A percentile compares a stretch with the other conserved stretches of the same genome.
These are phyloP conservation scores for Apamea sordens DNA, from an alignment of 2,888 invertebrate genomes.

Conservation along the genomic window DNA sequence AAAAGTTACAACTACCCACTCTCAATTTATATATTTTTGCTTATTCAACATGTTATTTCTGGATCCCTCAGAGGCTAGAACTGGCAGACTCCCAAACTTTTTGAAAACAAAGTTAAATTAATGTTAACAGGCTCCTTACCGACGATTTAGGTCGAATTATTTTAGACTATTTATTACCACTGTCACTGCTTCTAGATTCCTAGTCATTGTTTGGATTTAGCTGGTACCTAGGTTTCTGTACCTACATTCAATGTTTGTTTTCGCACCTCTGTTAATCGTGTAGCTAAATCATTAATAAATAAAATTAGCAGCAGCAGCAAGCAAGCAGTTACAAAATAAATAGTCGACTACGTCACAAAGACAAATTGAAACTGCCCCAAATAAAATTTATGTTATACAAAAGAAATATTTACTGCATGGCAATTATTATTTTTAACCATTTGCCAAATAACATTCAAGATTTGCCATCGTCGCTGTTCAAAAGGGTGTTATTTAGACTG, in stretches of 20 bases:
- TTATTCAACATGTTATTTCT: slow-evolving; percentile 16
- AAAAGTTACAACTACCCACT: slow-evolving; percentile 2
- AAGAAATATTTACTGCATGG: too few species aligned
- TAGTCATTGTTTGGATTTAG: background rate
- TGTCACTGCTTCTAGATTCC: background rate
- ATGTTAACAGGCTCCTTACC: background rate
- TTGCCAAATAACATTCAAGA: too few species aligned
- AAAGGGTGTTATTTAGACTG: too few species aligned
- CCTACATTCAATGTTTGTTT: background rate
- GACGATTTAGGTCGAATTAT: background rate
- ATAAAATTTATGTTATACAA: too few species aligned
- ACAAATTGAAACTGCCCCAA: too few species aligned
- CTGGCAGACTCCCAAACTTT: slow-evolving; percentile 6
- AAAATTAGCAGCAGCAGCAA: too few species aligned
- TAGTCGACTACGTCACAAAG: too few species aligned
- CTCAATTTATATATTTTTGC: slow-evolving; percentile 11
- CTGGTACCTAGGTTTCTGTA: background rate
- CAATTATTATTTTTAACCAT: too few species aligned
- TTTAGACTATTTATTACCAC: background rate
- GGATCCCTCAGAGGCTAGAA: slow-evolving; percentile 3
- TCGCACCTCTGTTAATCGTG: background rate
- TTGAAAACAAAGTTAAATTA: slow-evolving; percentile 26
- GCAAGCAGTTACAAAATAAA: too few species aligned
- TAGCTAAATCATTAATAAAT: background rate
- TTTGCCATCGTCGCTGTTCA: too few species aligned